Base-by-base conservation (phyloP, 92 coral and sea anemone genomes). In the Epizoanthus rinbou region DNA sequence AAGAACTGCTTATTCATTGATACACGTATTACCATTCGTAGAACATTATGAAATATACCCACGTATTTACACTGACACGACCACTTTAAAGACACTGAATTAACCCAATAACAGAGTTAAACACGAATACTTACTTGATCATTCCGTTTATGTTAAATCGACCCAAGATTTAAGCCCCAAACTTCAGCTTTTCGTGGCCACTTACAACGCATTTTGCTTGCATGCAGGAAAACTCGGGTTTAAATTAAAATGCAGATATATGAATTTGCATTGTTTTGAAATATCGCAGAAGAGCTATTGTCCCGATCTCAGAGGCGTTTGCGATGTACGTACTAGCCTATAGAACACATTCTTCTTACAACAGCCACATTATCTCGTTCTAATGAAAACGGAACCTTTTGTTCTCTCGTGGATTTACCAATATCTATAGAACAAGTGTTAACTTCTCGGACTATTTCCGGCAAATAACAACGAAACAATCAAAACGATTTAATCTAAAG, bases 161-260 rank as follows among this genome's bases (percentile, higher is more conserved):
- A 6, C 45, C 73, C 50, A 31, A 33, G 22, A 57, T 11, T 39
- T 57, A 37, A 19, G 50, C 23, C 43, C 16, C 57, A 18, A 16
- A 47, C 13, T 16, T 22, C 59, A 19, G 11, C 70, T n/a, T 18
- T 39, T 21, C 35, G 16, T 18, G 22, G 19, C 67, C 6, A 22
- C 18, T 16, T 18, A 3, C 5, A 64, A 17, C 18, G 15, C 18
- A 58, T 37, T 78, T 78, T 43, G 72, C 59, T 78, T 63, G 82
- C 71, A 62, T 28, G 64, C 69, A 60, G 15, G 63, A 60, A 23
- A 57, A 37, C n/a, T 76, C 50, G 25, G 22, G 25, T 78, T 10
- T 8, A 22, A 57, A 78, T 78, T 78, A 78, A 78, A 78, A 78
- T 78, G 82, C 82, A 78, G 59, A 78, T 63, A 21, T 22, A 19